phyloP scores from a whole-genome alignment of 37 sponge, comb jelly and placozoan genomes.

The Beroe ovata region DNA sequence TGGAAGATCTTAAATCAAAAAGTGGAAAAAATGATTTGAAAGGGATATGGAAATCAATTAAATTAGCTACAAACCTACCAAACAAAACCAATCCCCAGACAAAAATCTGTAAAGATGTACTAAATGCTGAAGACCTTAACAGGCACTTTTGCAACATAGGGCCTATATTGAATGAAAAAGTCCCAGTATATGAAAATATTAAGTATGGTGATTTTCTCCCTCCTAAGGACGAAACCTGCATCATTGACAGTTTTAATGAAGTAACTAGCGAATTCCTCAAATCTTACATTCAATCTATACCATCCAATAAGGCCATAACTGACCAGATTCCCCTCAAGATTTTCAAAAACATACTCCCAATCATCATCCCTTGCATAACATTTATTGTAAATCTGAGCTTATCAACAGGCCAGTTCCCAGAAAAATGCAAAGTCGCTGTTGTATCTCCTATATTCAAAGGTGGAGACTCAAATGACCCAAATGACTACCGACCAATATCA shows the following conservation, averaged over 20 bases:
- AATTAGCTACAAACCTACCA: not conserved
- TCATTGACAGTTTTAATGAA: not conserved
- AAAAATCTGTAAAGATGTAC: not conserved
- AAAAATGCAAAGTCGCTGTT: not conserved
- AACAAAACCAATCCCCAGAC: not conserved
- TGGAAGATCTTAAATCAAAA: not conserved
- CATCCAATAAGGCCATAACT: not conserved
- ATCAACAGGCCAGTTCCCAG: not conserved
- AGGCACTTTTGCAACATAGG: not conserved
- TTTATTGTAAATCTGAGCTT: not conserved
- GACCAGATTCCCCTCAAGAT: not conserved
- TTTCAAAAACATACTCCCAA: not conserved
- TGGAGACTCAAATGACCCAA: not conserved
- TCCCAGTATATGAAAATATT: not conserved
- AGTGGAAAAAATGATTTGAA: not conserved
- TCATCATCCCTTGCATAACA: not conserved
- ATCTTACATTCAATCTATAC: not conserved
- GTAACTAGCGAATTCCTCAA: not conserved
- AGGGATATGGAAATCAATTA: slow-evolving; percentile 1
- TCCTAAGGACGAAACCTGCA: not conserved
- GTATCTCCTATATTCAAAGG: slow-evolving; percentile 1
- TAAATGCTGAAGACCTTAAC: not conserved
- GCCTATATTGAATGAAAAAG: not conserved
- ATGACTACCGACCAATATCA: not conserved
- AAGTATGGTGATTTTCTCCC: not conserved